These are phyloP conservation scores for Atherix ibis DNA, from an alignment of 2,888 invertebrate genomes.

Conservation along the genomic window DNA sequence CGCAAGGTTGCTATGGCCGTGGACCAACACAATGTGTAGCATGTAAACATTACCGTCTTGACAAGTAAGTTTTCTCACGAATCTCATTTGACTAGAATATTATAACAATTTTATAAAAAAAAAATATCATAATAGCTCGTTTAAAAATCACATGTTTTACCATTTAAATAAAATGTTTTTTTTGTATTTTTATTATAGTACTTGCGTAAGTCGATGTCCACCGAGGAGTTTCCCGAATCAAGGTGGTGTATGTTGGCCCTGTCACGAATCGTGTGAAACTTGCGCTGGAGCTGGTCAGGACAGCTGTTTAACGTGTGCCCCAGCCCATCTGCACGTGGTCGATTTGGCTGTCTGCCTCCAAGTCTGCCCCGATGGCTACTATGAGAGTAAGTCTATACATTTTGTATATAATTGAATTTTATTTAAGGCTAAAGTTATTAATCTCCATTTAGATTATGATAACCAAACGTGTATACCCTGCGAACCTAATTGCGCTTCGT, in stretches of 20 bases:
- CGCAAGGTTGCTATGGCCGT: slow-evolving; percentile 72
- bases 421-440: background rate
- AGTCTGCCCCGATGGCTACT: slow-evolving; percentile 80
- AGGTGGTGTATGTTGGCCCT: slow-evolving; percentile 68
- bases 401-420: background rate
- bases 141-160: no score
- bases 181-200: slow-evolving; percentile 35
- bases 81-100: no score
- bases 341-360: slow-evolving; percentile 77
- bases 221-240: slow-evolving; percentile 70
- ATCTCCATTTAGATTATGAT: slow-evolving; percentile 38
- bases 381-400: slow-evolving; percentile 45
- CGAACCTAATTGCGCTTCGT: slow-evolving; percentile 72
- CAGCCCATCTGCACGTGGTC: slow-evolving; percentile 65
- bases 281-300: slow-evolving; percentile 79
- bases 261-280: slow-evolving; percentile 78
- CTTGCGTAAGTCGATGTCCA: slow-evolving; percentile 72
- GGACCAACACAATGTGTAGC: slow-evolving; percentile 72
- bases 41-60: slow-evolving; percentile 64
- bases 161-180: background rate
- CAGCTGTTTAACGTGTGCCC: slow-evolving; percentile 70
- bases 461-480: slow-evolving; percentile 70
- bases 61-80: slow-evolving; percentile 42
- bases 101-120: background rate
- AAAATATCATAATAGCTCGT: no score